These are phyloP conservation scores for Brachionus rotundiformis DNA, from an alignment of 1,140 invertebrate species.

Conservation along the genomic window DNA sequence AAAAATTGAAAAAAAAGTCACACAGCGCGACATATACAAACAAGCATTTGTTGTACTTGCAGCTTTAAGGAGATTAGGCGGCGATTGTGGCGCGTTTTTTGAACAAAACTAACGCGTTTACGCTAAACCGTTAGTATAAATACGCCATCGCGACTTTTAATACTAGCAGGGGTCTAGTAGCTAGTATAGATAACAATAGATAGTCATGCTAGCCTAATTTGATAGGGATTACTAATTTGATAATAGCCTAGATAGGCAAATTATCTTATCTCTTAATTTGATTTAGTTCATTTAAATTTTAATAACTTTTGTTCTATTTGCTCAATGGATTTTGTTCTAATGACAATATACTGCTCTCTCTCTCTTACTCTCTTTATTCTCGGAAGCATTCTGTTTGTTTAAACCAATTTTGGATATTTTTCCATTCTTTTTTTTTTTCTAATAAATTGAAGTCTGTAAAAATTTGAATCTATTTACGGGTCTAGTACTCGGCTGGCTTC, in stretches of 20 bases:
- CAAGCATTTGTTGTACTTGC: neutral
- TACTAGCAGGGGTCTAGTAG: neutral
- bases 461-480: neutral
- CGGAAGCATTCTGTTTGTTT: constrained; percentile 29
- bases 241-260: constrained; percentile 24
- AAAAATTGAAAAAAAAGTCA: neutral
- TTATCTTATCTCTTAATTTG: constrained; percentile 30
- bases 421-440: neutral
- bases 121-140: neutral
- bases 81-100: neutral
- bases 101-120: neutral
- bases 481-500: neutral
- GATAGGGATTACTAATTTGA: constrained; percentile 38
- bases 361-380: neutral
- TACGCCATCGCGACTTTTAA: neutral
- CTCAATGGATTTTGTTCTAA: neutral
- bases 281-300: constrained; percentile 37
- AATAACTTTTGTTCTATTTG: constrained; percentile 5
- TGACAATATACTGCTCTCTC: neutral
- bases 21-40: neutral
- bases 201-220: constrained; percentile 28
- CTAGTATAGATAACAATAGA: neutral
- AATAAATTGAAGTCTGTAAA: neutral
- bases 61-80: neutral
- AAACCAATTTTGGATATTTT: neutral